phyloP scores from a whole-genome alignment of 92 coral and sea anemone species.

The Palythoa heliodiscus region DNA sequence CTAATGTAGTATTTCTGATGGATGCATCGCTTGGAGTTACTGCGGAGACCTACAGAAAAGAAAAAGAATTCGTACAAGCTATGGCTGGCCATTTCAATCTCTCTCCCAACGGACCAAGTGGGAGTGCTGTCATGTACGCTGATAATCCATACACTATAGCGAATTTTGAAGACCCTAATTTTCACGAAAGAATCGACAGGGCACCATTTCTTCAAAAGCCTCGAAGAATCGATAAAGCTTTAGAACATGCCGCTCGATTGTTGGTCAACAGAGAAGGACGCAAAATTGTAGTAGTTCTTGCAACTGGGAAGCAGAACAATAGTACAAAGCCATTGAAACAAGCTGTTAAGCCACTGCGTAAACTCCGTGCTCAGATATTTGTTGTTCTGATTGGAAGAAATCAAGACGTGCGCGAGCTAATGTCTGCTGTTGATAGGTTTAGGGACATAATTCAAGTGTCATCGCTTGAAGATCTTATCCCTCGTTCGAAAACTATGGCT shows the following conservation, averaged over 20 bases:
- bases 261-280: slow-evolving; percentile 45
- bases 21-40: slow-evolving; percentile 67
- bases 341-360: slow-evolving; percentile 67
- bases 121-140: slow-evolving; percentile 63
- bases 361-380: slow-evolving; percentile 67
- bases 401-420: slow-evolving; percentile 36
- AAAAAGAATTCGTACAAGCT: slow-evolving; percentile 66
- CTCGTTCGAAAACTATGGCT: slow-evolving; percentile 19
- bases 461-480: slow-evolving; percentile 16
- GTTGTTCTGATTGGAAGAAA: slow-evolving; percentile 77
- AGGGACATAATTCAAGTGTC: slow-evolving; percentile 41
- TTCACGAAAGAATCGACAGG: slow-evolving; percentile 40
- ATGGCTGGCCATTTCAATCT: slow-evolving; percentile 58
- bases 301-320: slow-evolving; percentile 61
- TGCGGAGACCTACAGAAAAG: slow-evolving; percentile 42
- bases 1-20: slow-evolving; percentile 73
- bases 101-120: slow-evolving; percentile 69
- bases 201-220: slow-evolving; percentile 49
- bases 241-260: slow-evolving; percentile 49
- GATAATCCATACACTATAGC: slow-evolving; percentile 45
- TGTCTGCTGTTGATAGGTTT: slow-evolving; percentile 16
- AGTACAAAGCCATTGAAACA: slow-evolving; percentile 57
- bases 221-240: slow-evolving; percentile 66
- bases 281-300: slow-evolving; percentile 60
- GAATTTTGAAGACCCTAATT: slow-evolving; percentile 50